Evolutionary conservation across 2,113 vertebrate genomes (phyloP).

Genomic region (Tretioscincus oriximinensis): DNA sequence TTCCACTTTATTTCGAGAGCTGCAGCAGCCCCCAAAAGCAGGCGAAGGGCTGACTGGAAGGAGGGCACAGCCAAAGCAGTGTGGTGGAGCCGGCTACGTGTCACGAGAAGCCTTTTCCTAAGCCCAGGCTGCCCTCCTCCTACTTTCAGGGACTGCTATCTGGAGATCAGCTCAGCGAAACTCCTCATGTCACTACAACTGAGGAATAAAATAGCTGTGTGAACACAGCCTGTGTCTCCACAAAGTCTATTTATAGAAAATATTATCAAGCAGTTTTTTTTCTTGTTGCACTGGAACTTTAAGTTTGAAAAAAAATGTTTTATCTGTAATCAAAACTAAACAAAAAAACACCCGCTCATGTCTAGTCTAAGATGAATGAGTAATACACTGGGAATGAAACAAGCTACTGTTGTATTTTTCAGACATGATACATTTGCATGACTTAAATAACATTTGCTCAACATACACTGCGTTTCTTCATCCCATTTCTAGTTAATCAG

Average conservation of each 20-base stretch:
- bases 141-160: too few relatives aligned
- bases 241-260: background rate
- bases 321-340: background rate
- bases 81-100: too few relatives aligned
- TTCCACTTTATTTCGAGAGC: too few relatives aligned
- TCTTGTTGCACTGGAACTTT: background rate
- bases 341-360: background rate
- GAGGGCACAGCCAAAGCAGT: too few relatives aligned
- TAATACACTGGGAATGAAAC: slow-evolving; percentile 41
- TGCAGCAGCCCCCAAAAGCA: too few relatives aligned
- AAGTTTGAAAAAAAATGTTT: background rate
- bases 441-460: slow-evolving; percentile 25
- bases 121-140: too few relatives aligned
- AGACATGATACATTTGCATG: background rate
- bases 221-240: too few relatives aligned
- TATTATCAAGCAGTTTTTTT: background rate
- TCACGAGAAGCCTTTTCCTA: too few relatives aligned
- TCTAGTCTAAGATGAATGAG: slow-evolving; percentile 16
- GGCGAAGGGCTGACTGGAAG: too few relatives aligned
- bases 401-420: slow-evolving; percentile 1
- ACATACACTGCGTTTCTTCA: background rate
- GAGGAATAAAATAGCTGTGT: too few relatives aligned
- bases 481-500: slow-evolving; percentile 2
- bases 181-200: too few relatives aligned
- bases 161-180: too few relatives aligned